Percentiles rank a stretch among this genome's conserved stretches.
Evolutionary conservation across 2,113 vertebrate genomes (phyloP).

Genomic region (Sapayoa aenigma): DNA sequence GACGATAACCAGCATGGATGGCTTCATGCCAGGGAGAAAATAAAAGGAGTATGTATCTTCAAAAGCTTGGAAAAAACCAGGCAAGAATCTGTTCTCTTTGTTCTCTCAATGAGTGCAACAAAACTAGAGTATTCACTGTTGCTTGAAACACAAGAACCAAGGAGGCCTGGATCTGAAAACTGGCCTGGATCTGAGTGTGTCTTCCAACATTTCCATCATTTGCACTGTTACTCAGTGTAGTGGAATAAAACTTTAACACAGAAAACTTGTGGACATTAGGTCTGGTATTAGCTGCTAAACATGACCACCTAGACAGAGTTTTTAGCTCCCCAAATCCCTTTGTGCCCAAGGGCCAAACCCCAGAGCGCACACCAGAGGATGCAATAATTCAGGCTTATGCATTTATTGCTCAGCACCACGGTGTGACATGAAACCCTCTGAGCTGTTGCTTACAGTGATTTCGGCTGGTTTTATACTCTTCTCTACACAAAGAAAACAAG

Average conservation of each 20-base stretch:
- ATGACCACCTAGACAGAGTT: background rate
- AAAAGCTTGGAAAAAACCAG: background rate
- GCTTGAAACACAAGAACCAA: background rate
- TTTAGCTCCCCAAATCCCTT: background rate
- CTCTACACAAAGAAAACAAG: background rate
- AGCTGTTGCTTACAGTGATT: background rate
- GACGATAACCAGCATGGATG: background rate
- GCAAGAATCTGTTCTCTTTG: background rate
- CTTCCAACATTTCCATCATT: background rate
- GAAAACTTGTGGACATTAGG: background rate
- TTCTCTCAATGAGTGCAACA: background rate
- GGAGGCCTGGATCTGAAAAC: background rate
- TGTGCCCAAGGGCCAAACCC: background rate
- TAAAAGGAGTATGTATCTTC: background rate
- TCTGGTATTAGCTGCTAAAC: background rate
- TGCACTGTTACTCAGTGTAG: background rate
- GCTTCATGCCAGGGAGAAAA: background rate
- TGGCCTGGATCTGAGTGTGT: background rate
- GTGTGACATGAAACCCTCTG: background rate
- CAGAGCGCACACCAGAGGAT: accelerated
- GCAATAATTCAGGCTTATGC: accelerated
- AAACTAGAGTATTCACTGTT: background rate
- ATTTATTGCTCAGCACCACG: background rate
- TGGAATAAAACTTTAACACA: background rate
- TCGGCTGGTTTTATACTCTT: background rate